A percentile compares a stretch with the other conserved stretches of the same genome.
These are phyloP conservation scores for Xestia xanthographa DNA, from an alignment of 2,888 invertebrate genomes.

Conservation along the genomic window DNA sequence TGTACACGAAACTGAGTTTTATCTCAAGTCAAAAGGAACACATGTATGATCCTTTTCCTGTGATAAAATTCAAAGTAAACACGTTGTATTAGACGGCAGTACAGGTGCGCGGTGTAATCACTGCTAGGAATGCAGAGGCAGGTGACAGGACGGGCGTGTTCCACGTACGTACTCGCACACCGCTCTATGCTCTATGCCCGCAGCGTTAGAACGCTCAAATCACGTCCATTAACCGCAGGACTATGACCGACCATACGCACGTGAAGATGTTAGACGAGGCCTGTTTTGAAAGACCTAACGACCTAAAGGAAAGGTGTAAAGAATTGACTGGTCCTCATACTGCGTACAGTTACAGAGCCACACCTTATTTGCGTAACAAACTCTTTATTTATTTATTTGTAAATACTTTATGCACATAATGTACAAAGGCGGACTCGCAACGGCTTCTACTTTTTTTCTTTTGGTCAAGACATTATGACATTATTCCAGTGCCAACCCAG, in stretches of 20 bases:
- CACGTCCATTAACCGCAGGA: conserved; percentile 89
- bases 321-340: not conserved
- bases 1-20: conserved; percentile 39
- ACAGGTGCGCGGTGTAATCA: conserved; percentile 87
- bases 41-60: conserved; percentile 69
- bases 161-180: conserved; percentile 57
- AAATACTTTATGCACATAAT: too few relatives aligned
- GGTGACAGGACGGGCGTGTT: conserved; percentile 87
- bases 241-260: conserved; percentile 85
- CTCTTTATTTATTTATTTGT: not conserved
- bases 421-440: too few relatives aligned
- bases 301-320: not conserved
- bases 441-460: not conserved
- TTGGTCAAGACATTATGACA: not conserved
- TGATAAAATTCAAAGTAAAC: conserved; percentile 75
- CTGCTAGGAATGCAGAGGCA: conserved; percentile 86
- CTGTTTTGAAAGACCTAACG: not conserved
- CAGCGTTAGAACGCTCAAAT: conserved; percentile 86
- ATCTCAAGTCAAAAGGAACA: conserved; percentile 52
- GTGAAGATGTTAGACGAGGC: conserved; percentile 62
- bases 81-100: conserved; percentile 65
- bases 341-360: not conserved
- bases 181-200: conserved; percentile 71
- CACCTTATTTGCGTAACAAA: not conserved
- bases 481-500: not conserved